Percentiles rank a stretch among this genome's conserved stretches.
Conservation (phyloP, 2,888 invertebrate species). For the Cosmopolites sordidus region DNA sequence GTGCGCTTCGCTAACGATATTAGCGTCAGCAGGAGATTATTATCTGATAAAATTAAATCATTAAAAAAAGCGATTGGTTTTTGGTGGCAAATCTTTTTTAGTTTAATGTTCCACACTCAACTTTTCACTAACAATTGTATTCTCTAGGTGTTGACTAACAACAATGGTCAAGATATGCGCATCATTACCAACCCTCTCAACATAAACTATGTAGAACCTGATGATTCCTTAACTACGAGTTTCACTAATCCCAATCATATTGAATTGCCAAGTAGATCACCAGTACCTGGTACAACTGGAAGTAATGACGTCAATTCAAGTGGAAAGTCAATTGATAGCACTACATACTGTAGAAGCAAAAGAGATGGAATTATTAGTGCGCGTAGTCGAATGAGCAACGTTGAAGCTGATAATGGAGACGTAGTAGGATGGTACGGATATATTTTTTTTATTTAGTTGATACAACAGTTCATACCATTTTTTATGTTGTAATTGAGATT, state of each 20-base stretch:
- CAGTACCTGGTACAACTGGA: slow-evolving; percentile 35
- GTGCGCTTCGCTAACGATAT: no score
- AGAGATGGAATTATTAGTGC: slow-evolving; percentile 29
- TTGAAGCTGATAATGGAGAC: slow-evolving; percentile 37
- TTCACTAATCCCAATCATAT: slow-evolving; percentile 73
- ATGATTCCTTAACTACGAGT: slow-evolving; percentile 61
- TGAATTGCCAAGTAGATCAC: slow-evolving; percentile 54
- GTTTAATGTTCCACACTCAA: no score
- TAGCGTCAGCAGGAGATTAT: no score
- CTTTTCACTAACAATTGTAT: background rate
- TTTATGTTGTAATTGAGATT: no score
- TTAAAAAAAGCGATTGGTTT: no score
- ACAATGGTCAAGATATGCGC: slow-evolving; percentile 55
- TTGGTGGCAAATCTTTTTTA: no score
- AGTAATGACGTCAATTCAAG: slow-evolving; percentile 36
- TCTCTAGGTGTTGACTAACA: slow-evolving; percentile 14
- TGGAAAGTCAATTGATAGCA: slow-evolving; percentile 55
- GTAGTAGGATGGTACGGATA: slow-evolving; percentile 40
- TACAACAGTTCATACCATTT: no score
- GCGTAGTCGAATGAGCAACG: slow-evolving; percentile 19
- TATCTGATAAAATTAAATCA: no score
- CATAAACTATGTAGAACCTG: slow-evolving; percentile 64
- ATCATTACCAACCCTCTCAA: slow-evolving; percentile 76
- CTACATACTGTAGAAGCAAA: slow-evolving; percentile 65
- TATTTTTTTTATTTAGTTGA: background rate